Conservation (phyloP, 2,113 vertebrate species). For the Gambusia holbrooki region DNA sequence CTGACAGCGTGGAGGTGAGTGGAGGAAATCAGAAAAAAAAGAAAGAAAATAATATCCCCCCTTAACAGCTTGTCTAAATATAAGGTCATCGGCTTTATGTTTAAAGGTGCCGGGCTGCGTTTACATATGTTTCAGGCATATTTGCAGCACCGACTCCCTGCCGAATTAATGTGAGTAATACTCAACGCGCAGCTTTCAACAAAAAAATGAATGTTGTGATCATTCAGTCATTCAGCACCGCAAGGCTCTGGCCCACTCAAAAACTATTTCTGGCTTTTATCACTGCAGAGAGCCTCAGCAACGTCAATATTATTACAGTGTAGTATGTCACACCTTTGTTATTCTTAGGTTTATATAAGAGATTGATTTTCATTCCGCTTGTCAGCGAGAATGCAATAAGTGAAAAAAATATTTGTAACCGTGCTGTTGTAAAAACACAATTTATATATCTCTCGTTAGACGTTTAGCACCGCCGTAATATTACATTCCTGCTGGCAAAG, state of each 20-base stretch:
- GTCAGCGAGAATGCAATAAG: conserved; percentile 14
- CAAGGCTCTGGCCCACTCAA: conserved; percentile 36
- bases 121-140: conserved; percentile 43
- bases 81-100: conserved; percentile 15
- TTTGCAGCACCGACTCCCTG: conserved; percentile 23
- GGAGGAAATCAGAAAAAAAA: conserved; percentile 25
- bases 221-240: conserved; percentile 46
- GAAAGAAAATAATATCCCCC: conserved; percentile 37
- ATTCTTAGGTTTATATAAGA: conserved; percentile 42
- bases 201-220: conserved; percentile 48
- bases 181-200: conserved; percentile 45
- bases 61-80: conserved; percentile 50
- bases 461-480: conserved; percentile 9
- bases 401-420: conserved; percentile 26
- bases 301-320: conserved; percentile 46
- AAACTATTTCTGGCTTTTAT: conserved; percentile 54
- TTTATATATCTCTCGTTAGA: conserved; percentile 33
- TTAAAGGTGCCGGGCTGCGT: conserved; percentile 13
- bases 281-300: conserved; percentile 30
- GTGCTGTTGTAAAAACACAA: conserved; percentile 8
- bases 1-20: conserved; percentile 27
- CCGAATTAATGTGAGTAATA: conserved; percentile 53
- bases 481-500: conserved; percentile 51
- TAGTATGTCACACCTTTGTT: conserved; percentile 34
- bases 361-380: conserved; percentile 36